A percentile compares a stretch with the other conserved stretches of the same genome.
Evolutionary conservation across 2,888 invertebrate genomes (phyloP).

Genomic region (Ectobius pallidus): DNA sequence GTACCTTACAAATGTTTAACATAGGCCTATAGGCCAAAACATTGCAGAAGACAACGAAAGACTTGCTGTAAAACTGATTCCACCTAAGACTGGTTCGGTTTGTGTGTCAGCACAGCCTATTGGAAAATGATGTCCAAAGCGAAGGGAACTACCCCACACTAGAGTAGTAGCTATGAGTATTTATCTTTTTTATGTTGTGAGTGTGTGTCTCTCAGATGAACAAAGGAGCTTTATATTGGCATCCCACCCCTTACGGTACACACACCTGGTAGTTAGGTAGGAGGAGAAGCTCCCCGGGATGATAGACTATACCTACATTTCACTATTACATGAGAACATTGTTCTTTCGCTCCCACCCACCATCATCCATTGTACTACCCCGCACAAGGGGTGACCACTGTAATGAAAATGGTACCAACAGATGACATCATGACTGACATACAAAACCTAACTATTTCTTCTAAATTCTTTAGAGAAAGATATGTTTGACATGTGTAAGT

Average conservation of each 20-base stretch:
- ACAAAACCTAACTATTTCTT: no score
- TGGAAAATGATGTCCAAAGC: background rate
- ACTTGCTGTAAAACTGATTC: no score
- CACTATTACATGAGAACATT: conserved; percentile 35
- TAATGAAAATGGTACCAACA: no score
- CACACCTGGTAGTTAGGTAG: conserved; percentile 15
- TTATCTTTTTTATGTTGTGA: conserved; percentile 31
- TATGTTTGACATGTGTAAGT: no score
- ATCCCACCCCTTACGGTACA: conserved; percentile 17
- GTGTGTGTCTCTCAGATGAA: conserved; percentile 16
- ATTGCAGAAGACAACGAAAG: no score
- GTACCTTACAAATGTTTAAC: no score
- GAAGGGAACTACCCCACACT: background rate
- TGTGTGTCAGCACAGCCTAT: no score
- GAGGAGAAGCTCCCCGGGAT: background rate
- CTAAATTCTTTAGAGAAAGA: no score
- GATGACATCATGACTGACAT: no score
- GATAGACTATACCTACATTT: conserved; percentile 24
- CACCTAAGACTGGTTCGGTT: no score
- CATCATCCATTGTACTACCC: background rate
- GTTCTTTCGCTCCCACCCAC: conserved; percentile 29
- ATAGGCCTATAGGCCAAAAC: no score
- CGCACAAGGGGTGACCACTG: conserved; percentile 4
- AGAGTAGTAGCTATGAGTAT: conserved; percentile 1
- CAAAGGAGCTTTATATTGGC: conserved; percentile 29